These are phyloP conservation scores for Crypturellus undulatus DNA, from an alignment of 2,113 vertebrate genomes.

Conservation along the genomic window DNA sequence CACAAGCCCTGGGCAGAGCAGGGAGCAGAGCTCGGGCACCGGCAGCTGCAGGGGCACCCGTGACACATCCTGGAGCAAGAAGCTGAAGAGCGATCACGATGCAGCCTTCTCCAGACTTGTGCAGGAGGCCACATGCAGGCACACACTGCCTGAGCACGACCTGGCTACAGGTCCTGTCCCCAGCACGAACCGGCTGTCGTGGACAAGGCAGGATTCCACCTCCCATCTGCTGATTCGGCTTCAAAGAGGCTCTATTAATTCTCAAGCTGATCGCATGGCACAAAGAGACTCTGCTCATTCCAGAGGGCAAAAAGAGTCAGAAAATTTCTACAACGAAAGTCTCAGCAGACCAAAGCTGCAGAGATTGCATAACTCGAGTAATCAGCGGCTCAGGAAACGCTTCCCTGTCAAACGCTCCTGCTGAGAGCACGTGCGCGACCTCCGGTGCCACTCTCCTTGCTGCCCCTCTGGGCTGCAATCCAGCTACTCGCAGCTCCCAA, in stretches of 20 bases:
- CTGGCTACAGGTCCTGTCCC: fast-evolving
- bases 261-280: not conserved
- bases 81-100: not conserved
- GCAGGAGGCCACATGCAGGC: not conserved
- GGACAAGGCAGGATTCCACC: not conserved
- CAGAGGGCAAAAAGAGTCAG: not conserved
- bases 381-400: not conserved
- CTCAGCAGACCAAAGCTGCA: not conserved
- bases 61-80: not conserved
- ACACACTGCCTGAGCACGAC: fast-evolving
- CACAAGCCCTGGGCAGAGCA: not conserved
- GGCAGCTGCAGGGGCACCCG: not conserved
- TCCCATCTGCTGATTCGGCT: not conserved
- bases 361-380: not conserved
- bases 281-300: not conserved
- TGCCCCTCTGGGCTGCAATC: not conserved
- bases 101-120: not conserved
- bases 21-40: fast-evolving
- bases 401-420: not conserved
- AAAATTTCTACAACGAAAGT: not conserved
- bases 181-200: fast-evolving
- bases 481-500: fast-evolving
- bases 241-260: not conserved
- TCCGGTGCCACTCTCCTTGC: not conserved
- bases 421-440: fast-evolving